Evolutionary conservation across 1,140 invertebrate genomes (phyloP), one percentile per base, ranked within the genome.

Genomic region (Agrypnia vestita): DNA sequence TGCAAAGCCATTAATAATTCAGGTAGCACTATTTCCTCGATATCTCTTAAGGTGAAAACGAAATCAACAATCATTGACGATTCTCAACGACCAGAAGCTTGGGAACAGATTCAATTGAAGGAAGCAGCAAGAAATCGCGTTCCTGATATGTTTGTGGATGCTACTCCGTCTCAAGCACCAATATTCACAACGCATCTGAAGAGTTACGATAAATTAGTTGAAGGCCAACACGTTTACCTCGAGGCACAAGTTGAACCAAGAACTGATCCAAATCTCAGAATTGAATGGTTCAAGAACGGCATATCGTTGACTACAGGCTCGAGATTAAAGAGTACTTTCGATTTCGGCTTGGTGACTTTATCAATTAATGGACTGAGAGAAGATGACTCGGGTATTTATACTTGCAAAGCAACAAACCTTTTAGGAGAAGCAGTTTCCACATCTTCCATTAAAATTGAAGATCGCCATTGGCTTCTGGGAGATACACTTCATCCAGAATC

Each of bases 191-290:
- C 95, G 25, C 96, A 98, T 86, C 89, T 98, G 7, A 93, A 95
- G 84, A 97, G 94, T 84, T 94, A 93, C 78, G 96, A 97, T 76
- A 95, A 96, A 85, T 86, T 98, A 6, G 90, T 94, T 61, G 97
- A 98, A 91, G 95, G 95, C 55, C 94, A 98, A 87, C 95, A 97
- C 85, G 94, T 98, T 3, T 94, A 96, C 84, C 90, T 99, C 80
- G 97, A 99, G 89, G 97, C 97, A 78, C 96, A 97, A 88, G 95
- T 98, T 4, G 96, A 98, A 85, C 98, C 98, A n/a, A 92, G 97
- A 84, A 95, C 96, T 51, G 98, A 99, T 92, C 97, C 98, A 0
- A 96, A 98, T 85, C 91, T 98, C 4, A 91, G 93, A 71, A 94
- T 97, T 46, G 96, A 97, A 87, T 97, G 97, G 97, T 97, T 96